These are phyloP conservation scores for Sthenelais limicola DNA, from an alignment of 2,888 invertebrate species.

Conservation along the genomic window DNA sequence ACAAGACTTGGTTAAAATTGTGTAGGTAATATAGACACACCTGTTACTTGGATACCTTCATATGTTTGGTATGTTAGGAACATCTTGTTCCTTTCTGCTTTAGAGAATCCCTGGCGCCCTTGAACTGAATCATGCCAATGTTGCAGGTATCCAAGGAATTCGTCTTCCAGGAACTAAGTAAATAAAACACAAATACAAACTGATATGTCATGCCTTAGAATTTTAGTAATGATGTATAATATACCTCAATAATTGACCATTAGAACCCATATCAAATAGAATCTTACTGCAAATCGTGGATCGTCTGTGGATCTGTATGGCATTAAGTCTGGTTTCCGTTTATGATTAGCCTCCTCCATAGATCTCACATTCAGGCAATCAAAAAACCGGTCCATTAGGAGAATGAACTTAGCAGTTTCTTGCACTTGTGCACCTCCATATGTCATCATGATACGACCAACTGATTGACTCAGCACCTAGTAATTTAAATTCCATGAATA, in stretches of 20 bases:
- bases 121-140: not conserved
- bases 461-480: conserved; percentile 3
- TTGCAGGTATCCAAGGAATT: not conserved
- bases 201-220: not conserved
- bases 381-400: not conserved
- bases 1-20: no score
- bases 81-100: conserved; percentile 1
- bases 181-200: not conserved
- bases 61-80: conserved; percentile 7
- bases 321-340: not conserved
- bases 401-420: conserved; percentile 8
- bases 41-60: not conserved
- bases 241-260: not conserved
- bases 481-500: no score
- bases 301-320: not conserved
- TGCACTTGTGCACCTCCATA: not conserved
- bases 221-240: not conserved
- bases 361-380: conserved; percentile 1
- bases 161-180: conserved; percentile 18
- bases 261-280: no score
- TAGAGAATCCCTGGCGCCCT: not conserved
- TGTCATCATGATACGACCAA: not conserved
- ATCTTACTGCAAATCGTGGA: not conserved
- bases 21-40: no score
- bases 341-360: not conserved